These are phyloP conservation scores for Camptogramma bilineatum DNA, from an alignment of 2,888 invertebrate genomes.

Conservation along the genomic window DNA sequence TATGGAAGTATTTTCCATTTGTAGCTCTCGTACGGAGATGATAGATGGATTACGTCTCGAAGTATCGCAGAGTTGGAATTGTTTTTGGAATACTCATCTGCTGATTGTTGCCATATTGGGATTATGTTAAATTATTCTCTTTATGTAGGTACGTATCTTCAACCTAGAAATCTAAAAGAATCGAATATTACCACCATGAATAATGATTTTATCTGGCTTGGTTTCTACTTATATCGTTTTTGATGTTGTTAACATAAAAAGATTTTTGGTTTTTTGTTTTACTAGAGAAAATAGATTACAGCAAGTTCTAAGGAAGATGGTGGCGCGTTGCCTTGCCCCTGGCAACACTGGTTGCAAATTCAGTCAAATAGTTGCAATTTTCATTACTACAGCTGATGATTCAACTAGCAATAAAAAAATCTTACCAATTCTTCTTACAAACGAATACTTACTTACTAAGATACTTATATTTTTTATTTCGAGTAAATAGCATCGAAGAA, in stretches of 20 bases:
- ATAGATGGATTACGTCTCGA: constrained; percentile 44
- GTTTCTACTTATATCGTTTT: too few species aligned
- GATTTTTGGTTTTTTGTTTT: too few species aligned
- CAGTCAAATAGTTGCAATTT: too few species aligned
- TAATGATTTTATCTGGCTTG: too few species aligned
- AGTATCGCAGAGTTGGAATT: constrained; percentile 37
- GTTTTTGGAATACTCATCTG: constrained; percentile 28
- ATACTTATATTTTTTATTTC: constrained; percentile 1
- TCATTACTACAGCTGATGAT: background rate
- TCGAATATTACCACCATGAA: too few species aligned
- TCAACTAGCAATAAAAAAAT: background rate
- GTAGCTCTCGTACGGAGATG: constrained; percentile 37
- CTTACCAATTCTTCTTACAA: background rate
- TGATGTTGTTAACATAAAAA: too few species aligned
- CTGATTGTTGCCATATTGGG: background rate
- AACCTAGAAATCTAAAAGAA: too few species aligned
- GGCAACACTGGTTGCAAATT: too few species aligned
- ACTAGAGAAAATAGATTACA: too few species aligned
- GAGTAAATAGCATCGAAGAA: constrained; percentile 1
- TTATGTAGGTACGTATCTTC: background rate
- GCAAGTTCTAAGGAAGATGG: too few species aligned
- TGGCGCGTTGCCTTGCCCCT: too few species aligned
- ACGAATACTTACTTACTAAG: too few species aligned
- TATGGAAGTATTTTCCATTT: constrained; percentile 43
- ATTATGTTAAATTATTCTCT: background rate